Evolutionary conservation across 2,888 invertebrate genomes (phyloP).

Genomic region (Tortricodes alternella): DNA sequence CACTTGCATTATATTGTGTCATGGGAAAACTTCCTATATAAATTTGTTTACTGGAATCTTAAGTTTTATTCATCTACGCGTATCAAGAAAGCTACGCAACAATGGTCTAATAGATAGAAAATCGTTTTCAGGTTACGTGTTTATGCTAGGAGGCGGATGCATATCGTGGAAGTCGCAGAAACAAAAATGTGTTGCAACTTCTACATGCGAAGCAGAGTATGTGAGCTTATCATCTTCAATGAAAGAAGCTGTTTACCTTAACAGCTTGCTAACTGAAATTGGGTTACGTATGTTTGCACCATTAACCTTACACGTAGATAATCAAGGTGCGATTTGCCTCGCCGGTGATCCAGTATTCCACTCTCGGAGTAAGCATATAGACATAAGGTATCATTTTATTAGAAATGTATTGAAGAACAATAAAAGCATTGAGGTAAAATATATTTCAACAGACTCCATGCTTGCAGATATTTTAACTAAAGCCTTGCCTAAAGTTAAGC

Average conservation of each 20-base stretch:
- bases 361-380: not conserved
- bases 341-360: constrained; percentile 3
- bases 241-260: not conserved
- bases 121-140: not conserved
- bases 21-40: constrained; percentile 2
- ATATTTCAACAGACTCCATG: not conserved
- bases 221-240: not conserved
- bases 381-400: not conserved
- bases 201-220: not conserved
- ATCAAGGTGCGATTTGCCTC: not conserved
- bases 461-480: not conserved
- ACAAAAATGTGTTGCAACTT: not conserved
- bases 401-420: not conserved
- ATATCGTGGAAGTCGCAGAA: not conserved
- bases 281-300: not conserved
- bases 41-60: too few species aligned
- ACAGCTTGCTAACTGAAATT: constrained; percentile 2
- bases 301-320: not conserved
- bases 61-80: too few species aligned
- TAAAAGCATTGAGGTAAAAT: not conserved
- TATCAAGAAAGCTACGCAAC: not conserved
- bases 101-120: not conserved
- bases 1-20: not conserved
- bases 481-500: not conserved
- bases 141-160: not conserved